Evolutionary conservation across 2,888 invertebrate genomes (phyloP).

Genomic region (Melanargia galathea): DNA sequence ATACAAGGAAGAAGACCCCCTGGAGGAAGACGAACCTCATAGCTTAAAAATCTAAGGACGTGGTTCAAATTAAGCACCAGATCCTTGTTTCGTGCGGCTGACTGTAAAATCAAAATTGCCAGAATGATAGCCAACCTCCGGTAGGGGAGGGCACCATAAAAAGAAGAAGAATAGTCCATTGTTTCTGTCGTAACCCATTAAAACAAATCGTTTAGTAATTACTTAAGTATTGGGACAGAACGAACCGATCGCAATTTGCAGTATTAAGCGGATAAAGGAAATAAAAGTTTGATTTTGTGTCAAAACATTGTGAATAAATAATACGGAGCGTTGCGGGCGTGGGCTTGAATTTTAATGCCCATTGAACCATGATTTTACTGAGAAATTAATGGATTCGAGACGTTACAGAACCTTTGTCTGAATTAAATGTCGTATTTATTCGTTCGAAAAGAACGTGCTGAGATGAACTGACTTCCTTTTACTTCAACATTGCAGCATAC

Average conservation of each 20-base stretch:
- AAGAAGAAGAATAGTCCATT: too few species aligned
- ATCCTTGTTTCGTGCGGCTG: too few species aligned
- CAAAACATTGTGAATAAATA: slow-evolving; percentile 65
- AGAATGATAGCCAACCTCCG: too few species aligned
- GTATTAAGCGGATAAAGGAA: slow-evolving; percentile 25
- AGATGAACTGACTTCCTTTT: neutral
- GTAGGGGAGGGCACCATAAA: too few species aligned
- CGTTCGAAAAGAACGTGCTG: too few species aligned
- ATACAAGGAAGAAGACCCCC: too few species aligned
- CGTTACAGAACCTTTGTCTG: slow-evolving; percentile 36
- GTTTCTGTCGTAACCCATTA: neutral
- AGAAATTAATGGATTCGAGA: slow-evolving; percentile 57
- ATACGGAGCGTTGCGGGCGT: slow-evolving; percentile 44
- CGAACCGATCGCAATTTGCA: neutral
- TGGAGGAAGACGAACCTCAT: too few species aligned
- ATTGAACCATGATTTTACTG: slow-evolving; percentile 47
- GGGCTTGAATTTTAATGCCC: slow-evolving; percentile 41
- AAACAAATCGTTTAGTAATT: slow-evolving; percentile 4
- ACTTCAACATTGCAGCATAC: too few species aligned
- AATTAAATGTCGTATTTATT: slow-evolving; percentile 5
- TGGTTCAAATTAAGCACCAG: too few species aligned
- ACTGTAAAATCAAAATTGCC: neutral
- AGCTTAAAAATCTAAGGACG: too few species aligned
- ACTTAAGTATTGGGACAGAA: slow-evolving; percentile 6
- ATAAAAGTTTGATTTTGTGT: slow-evolving; percentile 59